phyloP scores from a whole-genome alignment of 2,888 invertebrate genomes.

The Phengaris alcon region DNA sequence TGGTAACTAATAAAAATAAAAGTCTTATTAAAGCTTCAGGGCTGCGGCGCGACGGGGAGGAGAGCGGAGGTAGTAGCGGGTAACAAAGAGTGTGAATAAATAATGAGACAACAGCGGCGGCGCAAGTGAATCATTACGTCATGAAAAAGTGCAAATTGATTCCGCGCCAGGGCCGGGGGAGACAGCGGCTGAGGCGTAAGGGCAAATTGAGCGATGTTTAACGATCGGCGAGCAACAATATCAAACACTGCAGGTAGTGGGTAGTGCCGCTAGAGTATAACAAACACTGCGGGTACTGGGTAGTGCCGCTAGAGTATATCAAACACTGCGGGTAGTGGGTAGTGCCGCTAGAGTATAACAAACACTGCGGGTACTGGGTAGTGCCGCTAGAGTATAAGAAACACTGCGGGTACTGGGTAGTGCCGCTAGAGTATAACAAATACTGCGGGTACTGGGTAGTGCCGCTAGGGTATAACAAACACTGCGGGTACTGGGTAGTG shows the following conservation, averaged over 20 bases:
- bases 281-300: too few species aligned
- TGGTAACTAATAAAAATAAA: not conserved
- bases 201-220: not conserved
- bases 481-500: too few species aligned
- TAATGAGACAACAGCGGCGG: constrained; percentile 21
- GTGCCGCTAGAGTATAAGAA: too few species aligned
- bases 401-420: too few species aligned
- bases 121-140: constrained; percentile 29
- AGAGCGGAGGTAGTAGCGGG: not conserved
- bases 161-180: not conserved
- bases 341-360: too few species aligned
- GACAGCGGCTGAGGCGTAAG: not conserved
- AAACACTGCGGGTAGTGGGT: too few species aligned
- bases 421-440: too few species aligned
- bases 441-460: too few species aligned
- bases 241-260: not conserved
- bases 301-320: too few species aligned
- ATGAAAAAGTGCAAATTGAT: constrained; percentile 29
- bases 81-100: constrained; percentile 13
- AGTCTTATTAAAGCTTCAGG: not conserved
- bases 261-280: too few species aligned
- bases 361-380: too few species aligned
- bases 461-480: too few species aligned
- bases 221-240: not conserved
- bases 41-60: not conserved